Evolutionary conservation across 2,888 invertebrate genomes (phyloP).

Genomic region (Eristalis pertinax): DNA sequence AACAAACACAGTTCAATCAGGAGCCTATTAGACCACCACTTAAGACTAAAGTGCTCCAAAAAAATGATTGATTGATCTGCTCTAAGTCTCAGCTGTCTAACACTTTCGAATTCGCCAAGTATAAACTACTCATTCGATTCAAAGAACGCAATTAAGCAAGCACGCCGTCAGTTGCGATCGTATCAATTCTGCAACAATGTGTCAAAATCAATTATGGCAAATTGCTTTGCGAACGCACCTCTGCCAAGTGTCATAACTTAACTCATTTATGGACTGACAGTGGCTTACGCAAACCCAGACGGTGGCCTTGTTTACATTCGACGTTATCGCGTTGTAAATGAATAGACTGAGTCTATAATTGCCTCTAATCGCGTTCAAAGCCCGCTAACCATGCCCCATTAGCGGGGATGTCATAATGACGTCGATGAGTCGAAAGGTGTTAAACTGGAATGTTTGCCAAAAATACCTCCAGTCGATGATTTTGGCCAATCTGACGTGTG

Average conservation of each 20-base stretch:
- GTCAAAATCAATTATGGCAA: slow-evolving; percentile 20
- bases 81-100: background rate
- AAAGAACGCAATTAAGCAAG: background rate
- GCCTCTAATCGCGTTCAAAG: slow-evolving; percentile 29
- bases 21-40: background rate
- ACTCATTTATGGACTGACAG: slow-evolving; percentile 21
- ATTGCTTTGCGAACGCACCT: background rate
- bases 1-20: too few relatives aligned
- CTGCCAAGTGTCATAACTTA: slow-evolving; percentile 20
- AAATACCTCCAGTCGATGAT: background rate
- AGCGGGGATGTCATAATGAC: slow-evolving; percentile 38
- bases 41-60: background rate
- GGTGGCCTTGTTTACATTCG: slow-evolving; percentile 7
- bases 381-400: slow-evolving; percentile 33
- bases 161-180: background rate
- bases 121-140: background rate
- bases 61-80: background rate
- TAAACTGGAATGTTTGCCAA: slow-evolving; percentile 15
- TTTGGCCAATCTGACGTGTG: background rate
- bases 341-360: slow-evolving; percentile 13
- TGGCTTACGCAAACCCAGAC: slow-evolving; percentile 36
- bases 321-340: slow-evolving; percentile 37
- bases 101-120: background rate
- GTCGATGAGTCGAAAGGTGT: slow-evolving; percentile 3
- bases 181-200: slow-evolving; percentile 38